Percentiles rank a stretch among this genome's conserved stretches.
phyloP scores from a whole-genome alignment of 2,888 invertebrate species.

The Catocala fraxini region DNA sequence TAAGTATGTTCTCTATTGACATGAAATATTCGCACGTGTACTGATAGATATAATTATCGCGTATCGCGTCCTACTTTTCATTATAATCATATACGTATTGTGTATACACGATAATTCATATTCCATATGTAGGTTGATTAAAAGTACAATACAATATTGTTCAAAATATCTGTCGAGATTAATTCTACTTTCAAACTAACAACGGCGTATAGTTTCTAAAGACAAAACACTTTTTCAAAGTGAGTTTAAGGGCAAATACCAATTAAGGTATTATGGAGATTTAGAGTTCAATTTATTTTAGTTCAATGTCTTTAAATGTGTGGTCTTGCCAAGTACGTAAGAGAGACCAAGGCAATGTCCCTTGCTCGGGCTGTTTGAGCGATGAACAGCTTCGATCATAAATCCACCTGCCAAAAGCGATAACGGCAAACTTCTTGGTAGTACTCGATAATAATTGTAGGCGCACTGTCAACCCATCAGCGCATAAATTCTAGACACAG shows the following conservation, averaged over 20 bases:
- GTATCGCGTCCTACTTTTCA: conserved; percentile 38
- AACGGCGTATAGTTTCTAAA: background rate
- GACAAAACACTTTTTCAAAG: background rate
- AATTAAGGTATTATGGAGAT: background rate
- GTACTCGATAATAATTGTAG: background rate
- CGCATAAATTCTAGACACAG: background rate
- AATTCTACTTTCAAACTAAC: conserved; percentile 5
- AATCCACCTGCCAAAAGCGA: conserved; percentile 12
- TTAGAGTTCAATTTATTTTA: conserved; percentile 2
- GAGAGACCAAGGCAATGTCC: conserved; percentile 2
- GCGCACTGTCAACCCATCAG: background rate
- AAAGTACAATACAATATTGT: conserved; percentile 22
- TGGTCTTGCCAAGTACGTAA: conserved; percentile 14
- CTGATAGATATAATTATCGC: conserved; percentile 32
- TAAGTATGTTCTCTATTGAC: conserved; percentile 9
- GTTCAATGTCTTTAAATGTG: conserved; percentile 4
- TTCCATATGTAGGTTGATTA: conserved; percentile 13
- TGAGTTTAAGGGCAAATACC: no score
- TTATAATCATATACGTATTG: conserved; percentile 37
- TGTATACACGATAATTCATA: conserved; percentile 23
- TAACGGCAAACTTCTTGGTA: background rate
- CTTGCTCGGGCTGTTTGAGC: background rate
- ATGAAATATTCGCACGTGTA: conserved; percentile 46
- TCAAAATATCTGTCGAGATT: conserved; percentile 18
- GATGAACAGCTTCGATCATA: conserved; percentile 12